Conservation (phyloP, 92 coral and sea anemone genomes). For the Zoanthus gigantus region DNA sequence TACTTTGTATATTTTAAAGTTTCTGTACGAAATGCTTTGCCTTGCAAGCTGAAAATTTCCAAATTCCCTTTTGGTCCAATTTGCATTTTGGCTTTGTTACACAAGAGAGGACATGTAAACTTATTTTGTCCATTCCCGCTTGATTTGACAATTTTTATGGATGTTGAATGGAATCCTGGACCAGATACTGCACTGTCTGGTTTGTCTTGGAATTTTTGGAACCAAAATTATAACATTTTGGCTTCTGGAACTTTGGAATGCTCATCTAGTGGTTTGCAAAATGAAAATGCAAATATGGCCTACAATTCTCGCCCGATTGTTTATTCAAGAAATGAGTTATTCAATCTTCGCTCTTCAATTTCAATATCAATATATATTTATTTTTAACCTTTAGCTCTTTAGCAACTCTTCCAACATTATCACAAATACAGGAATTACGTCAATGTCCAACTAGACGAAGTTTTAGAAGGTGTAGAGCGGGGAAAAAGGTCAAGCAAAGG, state of each 20-base stretch:
- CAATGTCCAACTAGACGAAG: too few species aligned
- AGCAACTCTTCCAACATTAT: too few species aligned
- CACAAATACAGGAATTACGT: too few species aligned
- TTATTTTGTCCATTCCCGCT: background rate
- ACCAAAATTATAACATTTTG: background rate
- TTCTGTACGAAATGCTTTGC: background rate
- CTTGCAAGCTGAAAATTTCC: background rate
- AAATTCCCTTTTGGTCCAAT: background rate
- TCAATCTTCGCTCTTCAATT: background rate
- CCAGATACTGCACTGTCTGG: background rate
- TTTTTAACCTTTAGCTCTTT: too few species aligned
- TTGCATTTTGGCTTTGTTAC: background rate
- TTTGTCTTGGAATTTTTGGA: background rate
- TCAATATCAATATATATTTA: slow-evolving; percentile 49
- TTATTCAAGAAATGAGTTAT: too few species aligned
- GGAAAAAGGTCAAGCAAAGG: too few species aligned
- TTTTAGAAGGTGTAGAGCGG: too few species aligned
- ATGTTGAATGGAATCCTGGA: slow-evolving; percentile 1
- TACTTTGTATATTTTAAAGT: background rate
- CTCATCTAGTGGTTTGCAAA: background rate
- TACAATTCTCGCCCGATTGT: too few species aligned
- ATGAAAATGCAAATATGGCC: background rate
- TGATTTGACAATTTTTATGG: background rate
- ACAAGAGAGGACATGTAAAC: background rate
- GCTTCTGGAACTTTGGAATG: background rate